Percentiles rank a stretch among this genome's conserved stretches.
Evolutionary conservation across 1,140 invertebrate species (phyloP).

Genomic region (Panonychus citri): DNA sequence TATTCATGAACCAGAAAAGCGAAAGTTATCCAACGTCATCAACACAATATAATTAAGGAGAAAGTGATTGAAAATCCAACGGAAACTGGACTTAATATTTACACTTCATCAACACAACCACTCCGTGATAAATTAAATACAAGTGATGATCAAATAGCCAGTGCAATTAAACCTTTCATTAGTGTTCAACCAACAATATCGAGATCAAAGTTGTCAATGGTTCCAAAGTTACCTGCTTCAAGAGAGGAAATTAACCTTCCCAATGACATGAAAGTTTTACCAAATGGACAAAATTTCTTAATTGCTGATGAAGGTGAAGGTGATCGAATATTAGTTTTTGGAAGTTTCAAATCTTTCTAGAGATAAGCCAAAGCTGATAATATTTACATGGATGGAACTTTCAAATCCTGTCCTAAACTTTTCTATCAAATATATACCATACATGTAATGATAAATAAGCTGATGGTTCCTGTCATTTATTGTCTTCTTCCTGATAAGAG

Average conservation of each 20-base stretch:
- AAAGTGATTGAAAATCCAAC: too few relatives aligned
- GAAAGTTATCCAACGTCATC: too few relatives aligned
- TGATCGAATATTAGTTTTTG: neutral
- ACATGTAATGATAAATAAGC: neutral
- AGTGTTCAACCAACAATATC: too few relatives aligned
- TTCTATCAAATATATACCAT: neutral
- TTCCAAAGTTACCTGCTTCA: too few relatives aligned
- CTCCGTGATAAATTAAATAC: too few relatives aligned
- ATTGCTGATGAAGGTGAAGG: neutral
- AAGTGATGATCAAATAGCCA: too few relatives aligned
- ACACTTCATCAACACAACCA: too few relatives aligned
- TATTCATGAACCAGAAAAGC: too few relatives aligned
- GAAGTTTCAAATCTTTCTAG: neutral
- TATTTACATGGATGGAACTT: slow-evolving; percentile 2
- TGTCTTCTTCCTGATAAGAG: neutral
- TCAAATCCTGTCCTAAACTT: neutral
- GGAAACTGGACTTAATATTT: too few relatives aligned
- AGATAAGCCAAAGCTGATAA: neutral
- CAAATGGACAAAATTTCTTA: neutral
- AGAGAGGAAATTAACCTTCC: neutral
- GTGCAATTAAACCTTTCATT: too few relatives aligned
- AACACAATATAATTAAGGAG: too few relatives aligned
- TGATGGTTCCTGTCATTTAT: neutral
- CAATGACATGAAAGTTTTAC: neutral
- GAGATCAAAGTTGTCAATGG: too few relatives aligned